Percentiles rank a stretch among this genome's conserved stretches.
phyloP scores from a whole-genome alignment of 2,888 invertebrate species.

The Amaurobius ferox region DNA sequence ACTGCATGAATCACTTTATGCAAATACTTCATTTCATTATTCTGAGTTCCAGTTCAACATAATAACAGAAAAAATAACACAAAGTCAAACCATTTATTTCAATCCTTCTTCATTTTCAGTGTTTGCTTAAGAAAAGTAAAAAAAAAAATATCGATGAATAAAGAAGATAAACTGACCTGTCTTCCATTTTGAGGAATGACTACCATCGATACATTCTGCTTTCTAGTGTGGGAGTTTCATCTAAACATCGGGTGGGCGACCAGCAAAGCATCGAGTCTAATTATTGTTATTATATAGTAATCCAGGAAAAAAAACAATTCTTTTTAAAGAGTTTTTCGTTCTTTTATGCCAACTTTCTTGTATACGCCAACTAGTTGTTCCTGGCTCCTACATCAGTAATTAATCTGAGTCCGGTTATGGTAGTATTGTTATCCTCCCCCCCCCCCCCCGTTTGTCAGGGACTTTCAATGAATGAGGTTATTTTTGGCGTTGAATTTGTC shows the following conservation, averaged over 20 bases:
- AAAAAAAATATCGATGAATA: background rate
- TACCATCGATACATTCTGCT: background rate
- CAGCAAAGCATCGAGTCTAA: background rate
- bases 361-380: background rate
- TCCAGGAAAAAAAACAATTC: background rate
- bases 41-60: no score
- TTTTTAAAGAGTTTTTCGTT: background rate
- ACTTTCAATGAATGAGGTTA: no score
- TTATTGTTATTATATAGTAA: background rate
- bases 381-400: background rate
- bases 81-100: no score
- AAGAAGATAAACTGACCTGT: background rate
- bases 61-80: no score
- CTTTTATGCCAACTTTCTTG: background rate
- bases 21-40: no score
- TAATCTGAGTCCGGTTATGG: background rate
- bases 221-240: background rate
- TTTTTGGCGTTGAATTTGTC: no score
- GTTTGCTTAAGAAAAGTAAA: background rate
- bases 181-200: background rate
- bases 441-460: no score
- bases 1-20: no score
- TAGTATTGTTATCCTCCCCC: no score
- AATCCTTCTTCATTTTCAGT: background rate
- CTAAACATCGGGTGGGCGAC: background rate